Evolutionary conservation across 2,797 vertebrate species (phyloP), one percentile per base, ranked within the genome.

Genomic region (Gymnoscopelus braueri): DNA sequence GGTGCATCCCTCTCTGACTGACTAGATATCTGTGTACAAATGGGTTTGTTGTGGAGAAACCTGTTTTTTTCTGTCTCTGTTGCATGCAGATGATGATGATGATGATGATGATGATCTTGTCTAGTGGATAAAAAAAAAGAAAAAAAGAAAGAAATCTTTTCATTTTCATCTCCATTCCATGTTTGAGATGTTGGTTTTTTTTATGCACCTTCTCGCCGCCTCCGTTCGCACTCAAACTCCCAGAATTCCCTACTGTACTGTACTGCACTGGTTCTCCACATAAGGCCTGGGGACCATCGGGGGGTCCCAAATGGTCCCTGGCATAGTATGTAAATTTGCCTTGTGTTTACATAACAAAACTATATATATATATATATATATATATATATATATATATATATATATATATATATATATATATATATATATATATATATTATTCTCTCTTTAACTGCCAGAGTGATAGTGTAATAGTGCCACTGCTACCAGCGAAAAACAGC

Each of bases 51-150:
- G 26, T 1, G 26, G 26, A 29, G 2, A 29, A 19, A 89, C 88
- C 77, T 85, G 89, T 90, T 90, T 76, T 85, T 88, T 92, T 92
- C 90, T 93, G 78, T 86, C 91, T 94, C 90, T 93, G 94, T 95
- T 94, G 94, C 94, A 95, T 95, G 94, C 93, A 92, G 93, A 93
- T 89, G 78, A 44, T 44, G 39, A 44, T 44, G 39, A 35, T 35
- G 32, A 35, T 35, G 32, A 44, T 44, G 39, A 44, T 44, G 8
- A 44, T 44, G 39, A 44, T 44, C 86, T 89, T 94, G 93, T 95
- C 91, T 93, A 88, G 93, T 95, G 93, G 93, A 44, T 8, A 10
- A 10, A 44, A 8, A 44, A 44, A 8, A 2, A 44, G 2, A 44
- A 29, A 29, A 29, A 44, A 44, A 44, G 9, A 7, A 44, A 44